Base-by-base conservation (phyloP, 2,888 invertebrate genomes). In the Macrosoma leucophasiata region DNA sequence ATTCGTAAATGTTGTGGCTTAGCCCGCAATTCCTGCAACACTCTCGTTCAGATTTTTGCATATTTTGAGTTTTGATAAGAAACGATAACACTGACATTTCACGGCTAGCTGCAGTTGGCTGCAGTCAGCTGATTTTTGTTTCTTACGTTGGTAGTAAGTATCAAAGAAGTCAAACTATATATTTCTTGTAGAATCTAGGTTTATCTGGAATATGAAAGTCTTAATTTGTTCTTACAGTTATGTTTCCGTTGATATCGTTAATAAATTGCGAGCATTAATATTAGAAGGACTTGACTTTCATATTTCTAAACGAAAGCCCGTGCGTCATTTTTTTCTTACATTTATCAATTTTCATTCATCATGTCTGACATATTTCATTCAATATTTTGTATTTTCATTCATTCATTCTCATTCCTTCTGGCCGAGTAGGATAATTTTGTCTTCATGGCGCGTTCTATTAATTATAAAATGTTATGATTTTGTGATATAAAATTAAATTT, bases 71-170 rank as follows among this genome's bases (percentile, higher is more conserved):
- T 11, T 15, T 30, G 11, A 30, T 19, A 25, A n/a, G 17, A 19
- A 14, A 32, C 13, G 8, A 4, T 21, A 14, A 45, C 46, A 39
- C 46, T n/a, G n/a, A n/a, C n/a, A n/a, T n/a, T n/a, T n/a, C 33
- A 26, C 29, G 15, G 10, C 8, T n/a, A 15, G 12, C 13, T 30
- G 5, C 9, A 13, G 18, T 19, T 48, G 41, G 46, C 34, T 39
- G 33, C 25, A 47, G 62, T 68, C 70, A 70, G 70, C 64, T 70
- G 70, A 70, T 52, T 51, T n/a, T 42, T 29, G 7, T 21, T 40
- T 39, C 2, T 22, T 23, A 51, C 23, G 51, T 63, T 68, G 66
- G 57, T 33, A 41, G 2, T 1, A 19, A n/a, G n/a, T n/a, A n/a
- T n/a, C n/a, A n/a, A n/a, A n/a, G n/a, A n/a, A n/a, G n/a, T n/a